Base-by-base conservation (phyloP, 2,113 vertebrate genomes). In the Empidonax alnorum region DNA sequence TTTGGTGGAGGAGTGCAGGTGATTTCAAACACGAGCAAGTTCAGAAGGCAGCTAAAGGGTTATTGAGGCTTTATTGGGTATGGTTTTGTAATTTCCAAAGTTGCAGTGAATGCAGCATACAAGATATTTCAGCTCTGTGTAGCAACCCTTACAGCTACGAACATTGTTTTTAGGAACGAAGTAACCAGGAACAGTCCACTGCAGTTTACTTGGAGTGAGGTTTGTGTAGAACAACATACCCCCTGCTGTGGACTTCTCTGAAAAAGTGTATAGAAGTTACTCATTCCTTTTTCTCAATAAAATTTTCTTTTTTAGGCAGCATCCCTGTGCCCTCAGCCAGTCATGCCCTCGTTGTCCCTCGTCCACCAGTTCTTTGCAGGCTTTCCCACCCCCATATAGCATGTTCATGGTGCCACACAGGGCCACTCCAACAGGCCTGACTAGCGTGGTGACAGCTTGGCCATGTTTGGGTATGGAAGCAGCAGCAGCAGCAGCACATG, bases 381-480 rank as follows among this genome's bases (percentile, higher is more conserved):
- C 24, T 37, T 80, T 79, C 81, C 62, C 33, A 30, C 8, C 10
- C 24, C 67, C 4, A 21, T 53, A 30, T 12, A 23, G 25, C 1
- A 0, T 76, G 35, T 82, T n/a, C 14, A 18, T 63, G 79, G 37
- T 84, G 63, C 56, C 86, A 5, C 39, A 42, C 84, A 56, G 1
- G 9, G 63, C 83, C 24, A 0, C 85, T 94, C 44, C 76, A 52
- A 59, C 80, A 78, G 77, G 65, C 35, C 61, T 80, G 66, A 44
- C 41, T 87, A 37, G 5, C 0, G 4, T 65, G 67, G 80, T 90
- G 94, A 49, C 83, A 69, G 4, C 83, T 75, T 95, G 93, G 94
- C 97, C 96, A 87, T 96, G 93, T 97, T 97, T 95, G 95, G 96
- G 20, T 84, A 84, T 71, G 78, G 81, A 69, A 83, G 73, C 85